phyloP scores from a whole-genome alignment of 2,797 vertebrate species.

The Pantherophis alleghaniensis region DNA sequence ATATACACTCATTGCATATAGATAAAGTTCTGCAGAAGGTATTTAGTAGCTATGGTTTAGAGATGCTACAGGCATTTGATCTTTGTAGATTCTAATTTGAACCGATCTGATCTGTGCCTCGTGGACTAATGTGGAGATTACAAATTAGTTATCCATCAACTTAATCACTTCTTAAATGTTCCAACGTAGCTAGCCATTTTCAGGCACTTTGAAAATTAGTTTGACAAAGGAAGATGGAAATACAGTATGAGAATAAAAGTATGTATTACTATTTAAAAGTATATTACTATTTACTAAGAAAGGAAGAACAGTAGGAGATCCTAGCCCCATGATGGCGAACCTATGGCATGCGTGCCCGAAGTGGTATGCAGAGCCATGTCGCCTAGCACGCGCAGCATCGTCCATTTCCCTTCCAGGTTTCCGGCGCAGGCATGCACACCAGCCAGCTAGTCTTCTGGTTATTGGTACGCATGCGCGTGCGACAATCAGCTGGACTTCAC shows the following conservation, averaged over 20 bases:
- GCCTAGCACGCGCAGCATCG: no score
- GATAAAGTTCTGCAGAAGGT: slow-evolving; percentile 28
- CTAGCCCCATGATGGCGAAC: not conserved
- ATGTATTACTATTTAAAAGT: not conserved
- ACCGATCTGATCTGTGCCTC: not conserved
- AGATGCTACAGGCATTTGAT: not conserved
- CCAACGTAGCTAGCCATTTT: not conserved
- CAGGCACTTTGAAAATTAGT: not conserved
- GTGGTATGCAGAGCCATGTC: no score
- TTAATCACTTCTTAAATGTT: not conserved
- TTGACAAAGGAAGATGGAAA: not conserved
- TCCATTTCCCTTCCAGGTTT: no score
- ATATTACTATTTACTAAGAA: not conserved
- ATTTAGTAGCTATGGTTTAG: slow-evolving; percentile 43
- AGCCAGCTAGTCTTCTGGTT: no score
- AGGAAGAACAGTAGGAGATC: not conserved
- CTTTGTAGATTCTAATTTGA: not conserved
- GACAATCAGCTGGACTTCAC: no score
- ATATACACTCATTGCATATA: slow-evolving; percentile 21
- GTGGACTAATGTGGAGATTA: not conserved
- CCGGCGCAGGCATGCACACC: no score
- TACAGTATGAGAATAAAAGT: not conserved
- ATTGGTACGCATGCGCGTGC: no score
- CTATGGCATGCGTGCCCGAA: no score
- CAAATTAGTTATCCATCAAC: slow-evolving; percentile 1